Base-by-base conservation (phyloP, 2,888 invertebrate genomes). In the Bedellia somnulentella region DNA sequence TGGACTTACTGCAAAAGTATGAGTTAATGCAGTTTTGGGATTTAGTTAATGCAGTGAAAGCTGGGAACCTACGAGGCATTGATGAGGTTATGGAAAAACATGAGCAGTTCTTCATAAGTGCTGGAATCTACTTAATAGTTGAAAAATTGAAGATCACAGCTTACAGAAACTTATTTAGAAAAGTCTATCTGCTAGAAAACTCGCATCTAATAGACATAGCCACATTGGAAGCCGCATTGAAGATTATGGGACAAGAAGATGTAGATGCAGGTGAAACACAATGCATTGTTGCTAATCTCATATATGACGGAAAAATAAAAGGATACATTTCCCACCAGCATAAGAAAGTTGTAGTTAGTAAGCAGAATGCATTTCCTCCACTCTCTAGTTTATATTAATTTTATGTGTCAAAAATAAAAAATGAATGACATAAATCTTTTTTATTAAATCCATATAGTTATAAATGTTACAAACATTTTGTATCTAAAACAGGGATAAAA, bases 301-400 rank as follows among this genome's bases (percentile, higher is more conserved):
- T 99, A 46, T 93, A 85, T 52, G 95, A 96, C 64, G 93, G 93
- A 14, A 96, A 94, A 76, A 93, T 99, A 44, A 97, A 97, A 60
- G 98, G 99, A 0, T 99, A 99, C 61, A 94, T 99, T 50, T 96
- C 97, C 1, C 89, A 94, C 68, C 91, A 93, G 45, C 97, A 99
- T 64, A 89, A 95, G 57, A 97, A 96, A 67, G 81, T 99, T 33
- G 98, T 99, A 27, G 90, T 99, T 26, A 96, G 96, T 48, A 99
- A 99, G 60, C 90, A 93, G 55, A 94, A 93, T 75, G 91, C 98
- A 1, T 99, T 99, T 59, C 98, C 98, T 3, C 70, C 83, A 9
- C 60, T 89, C 23, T 85, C 86, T 38, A 81, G 80, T 40, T 76
- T 85, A 41, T 78, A 63, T 45, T 58, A 52, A 18, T 5, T 17